Percentiles rank a stretch among this genome's conserved stretches.
phyloP scores from a whole-genome alignment of 2,888 invertebrate genomes.

The Leptogaster cylindrica region DNA sequence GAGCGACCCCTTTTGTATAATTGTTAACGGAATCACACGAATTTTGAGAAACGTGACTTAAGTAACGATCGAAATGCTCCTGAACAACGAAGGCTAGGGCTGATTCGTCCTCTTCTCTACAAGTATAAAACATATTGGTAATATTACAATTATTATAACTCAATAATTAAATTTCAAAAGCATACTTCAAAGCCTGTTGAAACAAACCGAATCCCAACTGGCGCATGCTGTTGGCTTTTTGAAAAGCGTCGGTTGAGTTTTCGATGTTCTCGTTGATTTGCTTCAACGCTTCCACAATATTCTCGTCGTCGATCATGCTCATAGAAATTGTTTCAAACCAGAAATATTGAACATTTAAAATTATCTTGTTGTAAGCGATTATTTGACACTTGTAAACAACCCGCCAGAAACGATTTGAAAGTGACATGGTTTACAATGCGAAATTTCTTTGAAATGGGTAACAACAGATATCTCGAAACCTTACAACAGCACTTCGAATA shows the following conservation, averaged over 20 bases:
- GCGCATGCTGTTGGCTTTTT: constrained; percentile 24
- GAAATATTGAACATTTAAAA: no score
- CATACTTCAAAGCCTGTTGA: not conserved
- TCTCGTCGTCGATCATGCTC: no score
- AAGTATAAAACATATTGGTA: not conserved
- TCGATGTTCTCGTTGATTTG: no score
- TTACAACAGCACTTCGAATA: no score
- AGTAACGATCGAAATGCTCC: constrained; percentile 18
- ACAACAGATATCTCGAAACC: no score
- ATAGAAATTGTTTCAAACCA: no score
- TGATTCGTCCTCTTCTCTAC: constrained; percentile 7
- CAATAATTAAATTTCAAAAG: not conserved
- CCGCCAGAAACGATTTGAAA: no score
- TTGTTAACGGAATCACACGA: not conserved
- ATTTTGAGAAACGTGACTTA: not conserved
- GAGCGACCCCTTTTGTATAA: not conserved
- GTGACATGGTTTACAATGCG: no score
- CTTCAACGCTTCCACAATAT: no score
- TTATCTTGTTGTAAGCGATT: no score
- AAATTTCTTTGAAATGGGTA: no score
- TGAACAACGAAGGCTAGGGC: not conserved
- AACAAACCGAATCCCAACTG: not conserved
- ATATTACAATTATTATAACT: not conserved
- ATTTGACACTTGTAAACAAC: no score
- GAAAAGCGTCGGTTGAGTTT: not conserved